Conservation (phyloP, 2,888 invertebrate species). For the Standfussiana lucernea region DNA sequence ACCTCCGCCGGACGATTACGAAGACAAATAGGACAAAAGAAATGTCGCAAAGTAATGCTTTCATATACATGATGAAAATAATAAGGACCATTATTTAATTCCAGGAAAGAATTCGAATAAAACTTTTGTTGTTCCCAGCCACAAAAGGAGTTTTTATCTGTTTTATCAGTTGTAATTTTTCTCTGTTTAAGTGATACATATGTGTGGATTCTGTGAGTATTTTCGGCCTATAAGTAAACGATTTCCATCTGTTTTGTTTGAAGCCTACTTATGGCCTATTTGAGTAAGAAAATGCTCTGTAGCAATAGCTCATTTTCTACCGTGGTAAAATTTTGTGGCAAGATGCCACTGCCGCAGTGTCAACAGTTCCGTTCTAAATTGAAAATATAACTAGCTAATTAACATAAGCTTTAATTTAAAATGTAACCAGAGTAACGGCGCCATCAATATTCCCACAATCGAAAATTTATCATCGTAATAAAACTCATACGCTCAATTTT, state of each 20-base stretch:
- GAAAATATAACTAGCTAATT: not conserved
- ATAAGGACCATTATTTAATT: constrained; percentile 64
- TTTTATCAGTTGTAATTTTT: constrained; percentile 38
- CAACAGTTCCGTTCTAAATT: not conserved
- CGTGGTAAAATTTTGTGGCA: not conserved
- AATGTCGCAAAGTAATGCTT: constrained; percentile 48
- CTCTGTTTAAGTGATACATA: constrained; percentile 27
- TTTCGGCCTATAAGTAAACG: not conserved
- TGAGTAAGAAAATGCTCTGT: not conserved
- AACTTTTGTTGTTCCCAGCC: constrained; percentile 52
- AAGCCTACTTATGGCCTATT: not conserved
- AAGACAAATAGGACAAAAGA: constrained; percentile 54
- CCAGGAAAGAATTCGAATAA: constrained; percentile 58
- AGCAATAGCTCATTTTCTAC: not conserved
- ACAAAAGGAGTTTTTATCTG: constrained; percentile 48
- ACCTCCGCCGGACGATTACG: constrained; percentile 49
- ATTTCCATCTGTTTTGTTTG: not conserved
- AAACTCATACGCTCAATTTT: constrained; percentile 55
- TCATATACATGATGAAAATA: constrained; percentile 57
- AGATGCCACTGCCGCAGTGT: not conserved
- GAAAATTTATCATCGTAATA: constrained; percentile 49
- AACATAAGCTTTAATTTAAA: constrained; percentile 15
- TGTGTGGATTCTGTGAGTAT: constrained; percentile 3
- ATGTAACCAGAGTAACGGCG: constrained; percentile 9
- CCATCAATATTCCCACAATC: constrained; percentile 39